These are phyloP conservation scores for Theonella swinhoei DNA, from an alignment of 37 sponge, comb jelly and placozoan species.

Conservation along the genomic window DNA sequence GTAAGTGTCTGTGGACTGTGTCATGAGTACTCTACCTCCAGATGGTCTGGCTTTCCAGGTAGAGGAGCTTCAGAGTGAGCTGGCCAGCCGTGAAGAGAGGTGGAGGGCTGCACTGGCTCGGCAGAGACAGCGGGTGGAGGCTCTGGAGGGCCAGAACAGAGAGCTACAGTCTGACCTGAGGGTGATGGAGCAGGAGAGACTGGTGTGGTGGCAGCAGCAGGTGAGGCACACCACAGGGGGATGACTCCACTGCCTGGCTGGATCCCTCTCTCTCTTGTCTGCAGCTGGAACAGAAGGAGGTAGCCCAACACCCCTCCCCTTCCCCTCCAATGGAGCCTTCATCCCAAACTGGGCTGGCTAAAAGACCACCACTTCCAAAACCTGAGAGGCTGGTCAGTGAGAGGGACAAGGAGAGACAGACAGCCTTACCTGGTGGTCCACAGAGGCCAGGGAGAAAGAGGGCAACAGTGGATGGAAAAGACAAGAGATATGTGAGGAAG, in stretches of 20 bases:
- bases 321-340: too few species aligned
- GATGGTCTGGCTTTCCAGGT: conserved; percentile 26
- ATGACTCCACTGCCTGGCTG: not conserved
- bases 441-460: too few species aligned
- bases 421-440: too few species aligned
- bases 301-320: too few species aligned
- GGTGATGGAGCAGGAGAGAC: conserved; percentile 83
- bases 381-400: too few species aligned
- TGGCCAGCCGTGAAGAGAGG: conserved; percentile 67
- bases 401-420: too few species aligned
- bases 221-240: not conserved
- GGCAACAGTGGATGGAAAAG: too few species aligned
- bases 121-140: conserved; percentile 48
- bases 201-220: conserved; percentile 72
- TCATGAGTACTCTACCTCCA: not conserved
- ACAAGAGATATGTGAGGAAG: too few species aligned
- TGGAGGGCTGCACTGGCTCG: conserved; percentile 72
- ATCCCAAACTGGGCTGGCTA: too few species aligned
- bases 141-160: conserved; percentile 72
- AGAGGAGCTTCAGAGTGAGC: conserved; percentile 35
- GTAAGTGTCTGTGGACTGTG: conserved; percentile 6
- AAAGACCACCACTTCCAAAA: too few species aligned
- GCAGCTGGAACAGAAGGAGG: conserved; percentile 15
- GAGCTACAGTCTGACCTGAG: conserved; percentile 78
- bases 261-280: not conserved